phyloP scores from a whole-genome alignment of 2,888 invertebrate species.

The Melanargia galathea region DNA sequence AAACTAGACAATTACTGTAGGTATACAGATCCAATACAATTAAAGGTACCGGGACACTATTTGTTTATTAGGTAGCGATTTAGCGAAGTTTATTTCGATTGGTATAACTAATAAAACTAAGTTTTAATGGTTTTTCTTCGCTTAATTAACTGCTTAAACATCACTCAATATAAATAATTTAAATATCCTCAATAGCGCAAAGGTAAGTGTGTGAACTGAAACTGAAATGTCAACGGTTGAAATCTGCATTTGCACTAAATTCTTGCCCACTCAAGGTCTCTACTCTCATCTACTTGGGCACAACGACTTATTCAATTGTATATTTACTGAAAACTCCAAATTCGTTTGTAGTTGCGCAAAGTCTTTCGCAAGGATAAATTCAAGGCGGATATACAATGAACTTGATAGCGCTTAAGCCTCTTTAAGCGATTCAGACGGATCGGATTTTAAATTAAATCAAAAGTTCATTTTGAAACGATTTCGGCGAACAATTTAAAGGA shows the following conservation, averaged over 20 bases:
- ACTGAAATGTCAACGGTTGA: too few species aligned
- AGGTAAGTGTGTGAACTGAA: too few species aligned
- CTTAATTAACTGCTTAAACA: too few species aligned
- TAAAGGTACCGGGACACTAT: not conserved
- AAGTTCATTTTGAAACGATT: slow-evolving; percentile 4
- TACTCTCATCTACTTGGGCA: too few species aligned
- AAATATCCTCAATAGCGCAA: too few species aligned
- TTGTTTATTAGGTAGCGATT: slow-evolving; percentile 6
- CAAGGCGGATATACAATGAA: slow-evolving; percentile 14
- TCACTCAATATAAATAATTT: too few species aligned
- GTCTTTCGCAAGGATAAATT: not conserved
- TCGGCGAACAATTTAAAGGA: slow-evolving; percentile 8
- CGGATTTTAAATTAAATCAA: slow-evolving; percentile 13
- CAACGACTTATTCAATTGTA: not conserved
- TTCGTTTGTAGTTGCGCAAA: not conserved
- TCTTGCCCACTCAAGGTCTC: too few species aligned
- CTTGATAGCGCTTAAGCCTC: slow-evolving; percentile 13
- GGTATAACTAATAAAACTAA: not conserved
- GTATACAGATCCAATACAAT: not conserved
- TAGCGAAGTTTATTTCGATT: not conserved
- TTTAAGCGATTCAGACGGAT: slow-evolving; percentile 15
- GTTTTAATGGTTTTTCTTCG: too few species aligned
- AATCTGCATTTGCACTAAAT: too few species aligned
- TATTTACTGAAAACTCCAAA: not conserved
- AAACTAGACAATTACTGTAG: slow-evolving; percentile 17